Evolutionary conservation across 1,140 invertebrate species (phyloP), one percentile per base, ranked within the genome.

Genomic region (Drosophila auraria): DNA sequence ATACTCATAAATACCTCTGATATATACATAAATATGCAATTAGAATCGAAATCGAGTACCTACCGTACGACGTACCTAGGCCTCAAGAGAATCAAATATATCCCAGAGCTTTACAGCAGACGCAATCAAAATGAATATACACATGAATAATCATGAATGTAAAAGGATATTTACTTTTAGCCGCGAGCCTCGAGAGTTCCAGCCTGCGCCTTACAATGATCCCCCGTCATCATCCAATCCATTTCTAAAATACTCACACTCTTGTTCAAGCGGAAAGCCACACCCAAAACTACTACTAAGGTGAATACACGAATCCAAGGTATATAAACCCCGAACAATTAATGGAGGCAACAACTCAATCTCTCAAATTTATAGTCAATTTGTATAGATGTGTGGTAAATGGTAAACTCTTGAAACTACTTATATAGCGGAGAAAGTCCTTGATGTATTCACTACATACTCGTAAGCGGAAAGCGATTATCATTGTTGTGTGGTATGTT

Each of bases 401-500:
- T 74, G 50, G 62, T 49, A 77, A 83, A 87, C 62, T 77, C 83
- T 78, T 76, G 44, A 30, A 83, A 71, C 63, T 64, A 57, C 54
- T 20, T 9, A 59, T 71, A 45, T 65, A 42, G 68, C 27, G 36
- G 73, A 66, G 38, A 49, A 62, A 62, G 61, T 74, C n/a, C 36
- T 64, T 17, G 38, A 76, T 44, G 56, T 53, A 63, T 71, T 78
- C 59, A 63, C 70, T 50, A 49, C 56, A 69, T 64, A 11, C 33
- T 36, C 11, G 33, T 36, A 63, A 78, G 80, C 78, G 62, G 82
- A 72, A 58, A 82, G 74, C 54, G 76, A 89, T 75, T 89, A 87
- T 89, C 69, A 78, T 87, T 89, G 84, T 87, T 87, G 84, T 86
- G 82, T 89, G 68, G 84, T 83, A 89, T 82, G 68, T 69, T 81